phyloP scores from a whole-genome alignment of 2,113 vertebrate genomes.

The Gracilinanus agilis region DNA sequence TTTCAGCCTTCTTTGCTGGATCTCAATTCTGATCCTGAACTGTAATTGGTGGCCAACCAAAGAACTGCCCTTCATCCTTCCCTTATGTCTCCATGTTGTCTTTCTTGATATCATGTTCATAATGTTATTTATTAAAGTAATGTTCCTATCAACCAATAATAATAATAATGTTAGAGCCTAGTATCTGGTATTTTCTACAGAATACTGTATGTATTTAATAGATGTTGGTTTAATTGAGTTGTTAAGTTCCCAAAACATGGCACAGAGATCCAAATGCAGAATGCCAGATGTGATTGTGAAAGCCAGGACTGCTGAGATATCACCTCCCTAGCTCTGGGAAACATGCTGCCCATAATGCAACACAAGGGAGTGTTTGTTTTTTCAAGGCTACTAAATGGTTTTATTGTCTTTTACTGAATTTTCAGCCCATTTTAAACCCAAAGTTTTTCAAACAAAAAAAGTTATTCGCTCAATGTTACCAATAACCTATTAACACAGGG shows the following conservation, averaged over 20 bases:
- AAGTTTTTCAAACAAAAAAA: background rate
- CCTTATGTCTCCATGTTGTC: too few species aligned
- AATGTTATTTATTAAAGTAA: too few species aligned
- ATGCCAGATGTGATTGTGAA: background rate
- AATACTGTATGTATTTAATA: background rate
- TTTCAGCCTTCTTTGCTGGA: too few species aligned
- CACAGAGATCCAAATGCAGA: background rate
- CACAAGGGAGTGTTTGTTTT: background rate
- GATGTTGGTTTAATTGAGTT: background rate
- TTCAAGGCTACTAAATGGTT: background rate
- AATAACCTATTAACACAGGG: background rate
- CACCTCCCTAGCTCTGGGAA: background rate
- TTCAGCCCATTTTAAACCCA: background rate
- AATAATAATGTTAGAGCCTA: too few species aligned
- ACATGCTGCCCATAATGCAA: background rate
- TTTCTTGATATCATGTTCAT: too few species aligned
- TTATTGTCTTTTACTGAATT: background rate
- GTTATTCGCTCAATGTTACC: background rate
- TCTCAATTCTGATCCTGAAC: too few species aligned
- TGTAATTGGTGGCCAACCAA: too few species aligned
- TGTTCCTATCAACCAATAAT: too few species aligned
- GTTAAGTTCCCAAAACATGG: background rate
- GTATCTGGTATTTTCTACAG: background rate
- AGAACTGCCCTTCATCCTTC: too few species aligned
- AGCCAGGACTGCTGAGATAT: background rate